Conservation (phyloP, 1,140 invertebrate genomes). For the Teleopsis dalmanni region DNA sequence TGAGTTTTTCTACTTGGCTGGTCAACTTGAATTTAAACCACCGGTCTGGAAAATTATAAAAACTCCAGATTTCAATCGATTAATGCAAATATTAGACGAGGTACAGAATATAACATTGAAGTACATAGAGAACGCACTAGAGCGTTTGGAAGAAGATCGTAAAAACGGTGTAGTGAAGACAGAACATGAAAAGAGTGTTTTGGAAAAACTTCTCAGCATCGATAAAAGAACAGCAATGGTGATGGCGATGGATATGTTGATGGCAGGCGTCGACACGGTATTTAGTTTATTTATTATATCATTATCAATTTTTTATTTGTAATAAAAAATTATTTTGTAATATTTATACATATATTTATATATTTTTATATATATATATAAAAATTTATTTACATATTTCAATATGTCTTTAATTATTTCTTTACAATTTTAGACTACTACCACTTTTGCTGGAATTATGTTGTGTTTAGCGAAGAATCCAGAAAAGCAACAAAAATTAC, state of each 20-base stretch:
- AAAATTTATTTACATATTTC: no score
- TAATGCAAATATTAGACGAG: slow-evolving; percentile 45
- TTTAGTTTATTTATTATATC: slow-evolving; percentile 8
- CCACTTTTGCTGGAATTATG: not conserved
- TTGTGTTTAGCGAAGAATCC: slow-evolving; percentile 43
- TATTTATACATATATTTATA: no score
- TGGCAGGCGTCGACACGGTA: slow-evolving; percentile 39
- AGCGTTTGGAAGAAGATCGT: slow-evolving; percentile 22
- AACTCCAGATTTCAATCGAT: slow-evolving; percentile 50
- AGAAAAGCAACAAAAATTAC: slow-evolving; percentile 57
- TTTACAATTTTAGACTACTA: not conserved
- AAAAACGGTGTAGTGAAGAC: slow-evolving; percentile 13
- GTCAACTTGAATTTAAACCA: slow-evolving; percentile 52
- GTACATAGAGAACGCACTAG: slow-evolving; percentile 27
- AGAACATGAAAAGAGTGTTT: slow-evolving; percentile 32
- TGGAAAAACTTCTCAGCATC: slow-evolving; percentile 43
- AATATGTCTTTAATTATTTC: no score
- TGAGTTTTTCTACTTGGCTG: slow-evolving; percentile 50
- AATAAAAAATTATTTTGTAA: no score
- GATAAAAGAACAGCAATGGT: slow-evolving; percentile 44
- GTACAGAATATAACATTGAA: slow-evolving; percentile 23
- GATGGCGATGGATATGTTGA: slow-evolving; percentile 40
- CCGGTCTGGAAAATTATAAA: slow-evolving; percentile 56
- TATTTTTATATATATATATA: no score
- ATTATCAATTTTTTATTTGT: no score